phyloP scores from a whole-genome alignment of 2,888 invertebrate species.

The Hedya salicella region DNA sequence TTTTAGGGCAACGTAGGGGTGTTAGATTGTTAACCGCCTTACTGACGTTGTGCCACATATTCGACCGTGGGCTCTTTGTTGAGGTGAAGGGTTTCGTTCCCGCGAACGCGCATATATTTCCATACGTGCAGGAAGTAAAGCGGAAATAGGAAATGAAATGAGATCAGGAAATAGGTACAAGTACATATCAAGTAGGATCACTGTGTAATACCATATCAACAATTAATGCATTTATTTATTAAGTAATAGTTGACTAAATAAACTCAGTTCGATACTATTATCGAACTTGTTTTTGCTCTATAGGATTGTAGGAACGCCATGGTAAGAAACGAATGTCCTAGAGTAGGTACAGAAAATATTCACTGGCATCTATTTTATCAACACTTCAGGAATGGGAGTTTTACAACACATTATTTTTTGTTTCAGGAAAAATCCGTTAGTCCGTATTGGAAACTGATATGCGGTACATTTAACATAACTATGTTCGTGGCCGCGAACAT shows the following conservation, averaged over 20 bases:
- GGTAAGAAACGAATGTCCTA: no score
- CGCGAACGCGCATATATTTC: slow-evolving; percentile 16
- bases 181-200: slow-evolving; percentile 22
- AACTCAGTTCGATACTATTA: no score
- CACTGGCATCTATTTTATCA: no score
- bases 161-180: slow-evolving; percentile 30
- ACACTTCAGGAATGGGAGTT: no score
- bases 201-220: slow-evolving; percentile 22
- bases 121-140: slow-evolving; percentile 30
- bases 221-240: slow-evolving; percentile 3
- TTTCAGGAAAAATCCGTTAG: slow-evolving; percentile 71
- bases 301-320: no score
- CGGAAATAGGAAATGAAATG: slow-evolving; percentile 41
- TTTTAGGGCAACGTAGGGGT: neutral
- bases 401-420: slow-evolving; percentile 23
- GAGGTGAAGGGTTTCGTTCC: slow-evolving; percentile 28
- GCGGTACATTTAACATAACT: slow-evolving; percentile 70
- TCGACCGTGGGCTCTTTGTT: slow-evolving; percentile 14
- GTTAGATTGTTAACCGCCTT: slow-evolving; percentile 7
- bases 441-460: slow-evolving; percentile 71
- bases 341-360: no score
- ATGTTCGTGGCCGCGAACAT: slow-evolving; percentile 72
- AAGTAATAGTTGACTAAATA: no score
- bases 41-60: slow-evolving; percentile 8
- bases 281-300: no score